Evolutionary conservation across 2,888 invertebrate species (phyloP).

Genomic region (Hemicrepidius hirtus): DNA sequence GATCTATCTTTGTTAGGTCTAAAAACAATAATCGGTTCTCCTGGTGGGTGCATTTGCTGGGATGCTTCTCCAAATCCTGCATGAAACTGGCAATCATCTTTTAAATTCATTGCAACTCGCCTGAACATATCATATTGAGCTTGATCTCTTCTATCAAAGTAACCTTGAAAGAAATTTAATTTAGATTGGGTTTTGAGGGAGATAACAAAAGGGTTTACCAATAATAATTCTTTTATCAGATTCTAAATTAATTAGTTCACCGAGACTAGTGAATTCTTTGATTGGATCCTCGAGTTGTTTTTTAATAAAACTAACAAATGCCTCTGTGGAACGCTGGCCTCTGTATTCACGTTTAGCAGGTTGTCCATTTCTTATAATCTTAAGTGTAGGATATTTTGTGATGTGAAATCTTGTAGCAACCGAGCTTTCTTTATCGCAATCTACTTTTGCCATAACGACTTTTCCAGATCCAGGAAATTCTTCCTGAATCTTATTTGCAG

Average conservation of each 20-base stretch:
- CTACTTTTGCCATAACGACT: constrained; percentile 96
- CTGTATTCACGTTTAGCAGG: constrained; percentile 93
- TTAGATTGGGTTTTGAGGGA: neutral
- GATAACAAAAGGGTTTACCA: constrained; percentile 73
- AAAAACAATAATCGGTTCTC: constrained; percentile 88
- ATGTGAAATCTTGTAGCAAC: constrained; percentile 95
- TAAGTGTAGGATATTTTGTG: constrained; percentile 98
- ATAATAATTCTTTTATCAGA: constrained; percentile 90
- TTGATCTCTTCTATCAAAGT: constrained; percentile 88
- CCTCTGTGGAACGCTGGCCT: constrained; percentile 91
- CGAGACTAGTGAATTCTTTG: constrained; percentile 82
- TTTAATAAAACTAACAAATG: constrained; percentile 90
- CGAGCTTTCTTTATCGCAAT: constrained; percentile 94
- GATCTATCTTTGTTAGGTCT: constrained; percentile 87
- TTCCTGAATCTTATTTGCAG: constrained; percentile 88
- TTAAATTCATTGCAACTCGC: constrained; percentile 88
- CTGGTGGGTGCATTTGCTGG: constrained; percentile 89
- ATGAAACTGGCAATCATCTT: constrained; percentile 97
- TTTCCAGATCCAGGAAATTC: constrained; percentile 87
- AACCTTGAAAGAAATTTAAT: constrained; percentile 69
- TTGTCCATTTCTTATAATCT: constrained; percentile 93
- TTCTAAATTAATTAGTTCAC: constrained; percentile 84
- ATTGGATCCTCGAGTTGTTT: constrained; percentile 93
- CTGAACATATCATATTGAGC: constrained; percentile 88
- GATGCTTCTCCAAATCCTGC: constrained; percentile 91